Evolutionary conservation across 2,888 invertebrate genomes (phyloP).

Genomic region (Eristalis intricaria): DNA sequence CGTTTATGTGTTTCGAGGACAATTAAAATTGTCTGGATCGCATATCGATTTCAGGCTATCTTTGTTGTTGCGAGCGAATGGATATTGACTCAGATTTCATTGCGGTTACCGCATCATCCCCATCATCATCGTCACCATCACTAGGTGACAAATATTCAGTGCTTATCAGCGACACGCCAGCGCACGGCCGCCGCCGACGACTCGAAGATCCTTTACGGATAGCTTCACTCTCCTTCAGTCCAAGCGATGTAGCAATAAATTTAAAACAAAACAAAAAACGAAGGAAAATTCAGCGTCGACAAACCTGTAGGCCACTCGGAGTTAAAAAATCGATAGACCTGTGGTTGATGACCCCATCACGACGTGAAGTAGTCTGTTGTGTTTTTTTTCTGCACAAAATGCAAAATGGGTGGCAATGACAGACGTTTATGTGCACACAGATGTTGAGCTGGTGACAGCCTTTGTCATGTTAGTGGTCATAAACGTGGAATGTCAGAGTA

Average conservation of each 20-base stretch:
- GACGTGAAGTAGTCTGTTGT: neutral
- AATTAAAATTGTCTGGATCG: constrained; percentile 65
- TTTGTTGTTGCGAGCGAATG: neutral
- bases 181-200: neutral
- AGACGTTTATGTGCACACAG: neutral
- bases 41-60: constrained; percentile 55
- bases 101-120: constrained; percentile 11
- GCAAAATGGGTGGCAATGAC: neutral
- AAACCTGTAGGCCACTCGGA: neutral
- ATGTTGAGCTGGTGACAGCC: neutral
- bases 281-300: neutral
- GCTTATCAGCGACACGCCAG: neutral
- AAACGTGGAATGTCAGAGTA: neutral
- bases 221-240: neutral
- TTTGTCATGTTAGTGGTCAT: constrained; percentile 1
- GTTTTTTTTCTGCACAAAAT: neutral
- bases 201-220: neutral
- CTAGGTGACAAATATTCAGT: neutral
- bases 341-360: neutral
- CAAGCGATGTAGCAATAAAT: neutral
- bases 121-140: constrained; percentile 9
- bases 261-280: neutral
- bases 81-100: neutral
- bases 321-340: neutral
- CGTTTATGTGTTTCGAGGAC: constrained; percentile 46